Evolutionary conservation across 2,113 vertebrate species (phyloP), one percentile per base, ranked within the genome.

Genomic region (Trochalopteron elliotii): DNA sequence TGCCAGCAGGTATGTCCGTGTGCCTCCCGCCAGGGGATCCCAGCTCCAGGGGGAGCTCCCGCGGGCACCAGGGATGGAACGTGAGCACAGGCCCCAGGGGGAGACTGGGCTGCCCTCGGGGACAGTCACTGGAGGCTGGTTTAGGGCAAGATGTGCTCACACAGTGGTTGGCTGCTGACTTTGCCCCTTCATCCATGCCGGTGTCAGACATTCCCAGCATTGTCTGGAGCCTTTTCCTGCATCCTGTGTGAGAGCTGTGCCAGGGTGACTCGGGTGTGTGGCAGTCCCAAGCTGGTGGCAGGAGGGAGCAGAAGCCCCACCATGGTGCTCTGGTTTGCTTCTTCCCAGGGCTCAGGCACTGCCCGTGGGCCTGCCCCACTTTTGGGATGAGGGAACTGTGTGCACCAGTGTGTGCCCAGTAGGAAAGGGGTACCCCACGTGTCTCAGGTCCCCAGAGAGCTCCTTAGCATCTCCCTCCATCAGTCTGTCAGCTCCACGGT

Each of bases 1-100:
- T 97, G 95, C 95, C 31, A 92, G 69, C 91, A 97, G 97, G 97
- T 97, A 97, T 93, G 97, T 97, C 96, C 55, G 27, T 89, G 61
- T 72, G 95, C 82, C 93, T 95, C 90, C 84, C 28, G 47, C 95
- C 95, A 96, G 91, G 80, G 59, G 92, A 10, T 27, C 86, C 37
- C 88, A 93, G 95, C 76, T 90, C 55, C 5, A 71, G 39, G 47
- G 40, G 56, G 56, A 92, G 93, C 84, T 80, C 7, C 57, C 0
- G 1, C 44, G 76, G 55, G 82, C 0, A 0, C 91, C 89, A 82
- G 82, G 59, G 31, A 82, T 0, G 84, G 61, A 61, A 24, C 3
- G 22, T 5, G 25, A 25, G 52, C 67, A n/a, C 0, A 4, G 72
- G 22, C 37, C 9, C 53, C 70, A 55, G 18, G 15, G 87, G 35